These are phyloP conservation scores for Megathymus violae DNA, from an alignment of 1,140 invertebrate genomes.

Conservation along the genomic window DNA sequence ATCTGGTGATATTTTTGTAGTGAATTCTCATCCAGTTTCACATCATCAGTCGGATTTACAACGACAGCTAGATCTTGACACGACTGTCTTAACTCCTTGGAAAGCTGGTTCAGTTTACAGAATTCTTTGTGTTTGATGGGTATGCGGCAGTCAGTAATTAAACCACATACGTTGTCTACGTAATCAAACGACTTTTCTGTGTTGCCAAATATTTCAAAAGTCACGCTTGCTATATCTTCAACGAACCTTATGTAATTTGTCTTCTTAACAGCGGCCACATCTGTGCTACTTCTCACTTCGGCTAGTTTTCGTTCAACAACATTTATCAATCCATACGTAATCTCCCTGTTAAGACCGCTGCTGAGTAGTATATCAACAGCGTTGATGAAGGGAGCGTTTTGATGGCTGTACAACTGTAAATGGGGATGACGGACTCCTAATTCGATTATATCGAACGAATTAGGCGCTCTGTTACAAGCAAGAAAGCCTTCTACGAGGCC, in stretches of 20 bases:
- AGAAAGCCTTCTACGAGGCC: constrained; percentile 78
- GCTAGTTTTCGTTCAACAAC: constrained; percentile 79
- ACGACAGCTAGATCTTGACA: constrained; percentile 67
- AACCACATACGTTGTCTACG: constrained; percentile 73
- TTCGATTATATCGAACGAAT: constrained; percentile 78
- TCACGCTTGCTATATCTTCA: constrained; percentile 78
- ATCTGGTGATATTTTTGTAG: constrained; percentile 77
- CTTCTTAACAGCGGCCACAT: constrained; percentile 74
- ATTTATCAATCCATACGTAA: constrained; percentile 79
- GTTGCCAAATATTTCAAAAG: constrained; percentile 79
- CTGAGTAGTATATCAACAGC: constrained; percentile 78
- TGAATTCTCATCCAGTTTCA: constrained; percentile 58
- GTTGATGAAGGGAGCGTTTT: constrained; percentile 78
- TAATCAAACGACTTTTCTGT: constrained; percentile 74
- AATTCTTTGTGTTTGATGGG: constrained; percentile 80
- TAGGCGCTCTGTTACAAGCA: constrained; percentile 73
- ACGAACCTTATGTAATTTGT: constrained; percentile 79
- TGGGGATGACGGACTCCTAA: constrained; percentile 72
- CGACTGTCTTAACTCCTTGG: constrained; percentile 70
- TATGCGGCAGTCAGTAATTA: constrained; percentile 74
- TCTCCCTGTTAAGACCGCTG: constrained; percentile 79
- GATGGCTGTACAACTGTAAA: constrained; percentile 76
- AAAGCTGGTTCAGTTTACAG: constrained; percentile 75
- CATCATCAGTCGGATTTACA: constrained; percentile 50
- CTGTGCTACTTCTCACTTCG: constrained; percentile 69